Evolutionary conservation across 2,113 vertebrate genomes (phyloP), one percentile per base, ranked within the genome.

Genomic region (Sula dactylatra): DNA sequence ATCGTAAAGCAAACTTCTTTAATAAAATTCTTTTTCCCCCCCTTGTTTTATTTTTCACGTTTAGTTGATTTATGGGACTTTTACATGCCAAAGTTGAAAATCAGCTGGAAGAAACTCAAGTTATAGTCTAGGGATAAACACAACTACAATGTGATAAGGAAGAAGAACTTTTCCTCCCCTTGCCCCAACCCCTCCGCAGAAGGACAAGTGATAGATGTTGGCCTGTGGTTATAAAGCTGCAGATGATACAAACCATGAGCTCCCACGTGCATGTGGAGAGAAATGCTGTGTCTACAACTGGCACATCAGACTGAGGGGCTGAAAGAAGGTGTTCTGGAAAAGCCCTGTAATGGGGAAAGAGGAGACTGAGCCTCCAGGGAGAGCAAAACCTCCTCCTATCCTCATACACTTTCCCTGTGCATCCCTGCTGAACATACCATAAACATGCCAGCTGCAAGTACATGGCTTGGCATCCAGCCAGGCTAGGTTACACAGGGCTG

Each of bases 351-450:
- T 1, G 13, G 25, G 13, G 66, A 61, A 49, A 54, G 5, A 24
- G 29, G 22, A 93, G 27, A 84, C 7, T 10, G 50, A 78, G 9
- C 42, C 42, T 66, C 17, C 49, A 61, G 10, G 31, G 25, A 56
- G 45, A 34, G 31, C 3, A 6, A 78, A 82, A 49, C 10, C 14
- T 5, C 2, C 50, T 88, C 16, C 32, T 3, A 3, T 22, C 32
- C 4, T 1, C 19, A 9, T 7, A 8, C 4, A 5, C 44, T 64
- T 82, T 27, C 32, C 9, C 21, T 50, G 61, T 0, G 1, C 13
- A 20, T 24, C 65, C 40, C 55, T 74, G 26, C 32, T 50, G 70
- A 78, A 47, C 4, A 0, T n/a, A 24, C 7, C 13, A 14, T 32
- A 36, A 76, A 62, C 8, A 4, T 58, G 29, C 38, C 50, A 38